Percentiles rank a stretch among this genome's conserved stretches.
Evolutionary conservation across 2,888 invertebrate genomes (phyloP).

Genomic region (Dastarcus helophoroides): DNA sequence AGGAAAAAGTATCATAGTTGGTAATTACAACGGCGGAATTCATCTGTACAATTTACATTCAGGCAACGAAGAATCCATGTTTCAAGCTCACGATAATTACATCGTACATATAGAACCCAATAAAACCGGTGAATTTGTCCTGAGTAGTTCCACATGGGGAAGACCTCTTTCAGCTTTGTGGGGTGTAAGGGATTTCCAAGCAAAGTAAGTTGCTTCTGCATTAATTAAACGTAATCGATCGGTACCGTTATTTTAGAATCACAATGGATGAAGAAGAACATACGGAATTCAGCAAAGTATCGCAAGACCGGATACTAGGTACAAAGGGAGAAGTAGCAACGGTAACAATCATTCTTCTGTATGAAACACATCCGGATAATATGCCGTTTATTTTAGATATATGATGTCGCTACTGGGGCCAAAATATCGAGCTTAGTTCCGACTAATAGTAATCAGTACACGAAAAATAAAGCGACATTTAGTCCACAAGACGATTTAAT

Average conservation of each 20-base stretch:
- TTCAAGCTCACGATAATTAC: conserved; percentile 77
- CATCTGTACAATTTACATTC: conserved; percentile 77
- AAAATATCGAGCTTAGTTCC: conserved; percentile 64
- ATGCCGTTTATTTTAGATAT: conserved; percentile 47
- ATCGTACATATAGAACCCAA: conserved; percentile 68
- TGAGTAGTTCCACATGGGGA: conserved; percentile 80
- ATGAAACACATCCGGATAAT: not conserved
- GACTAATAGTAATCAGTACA: conserved; percentile 82
- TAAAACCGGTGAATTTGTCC: conserved; percentile 61
- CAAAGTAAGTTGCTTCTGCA: conserved; percentile 41
- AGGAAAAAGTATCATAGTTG: conserved; percentile 55
- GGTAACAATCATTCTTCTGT: conserved; percentile 35
- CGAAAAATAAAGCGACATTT: conserved; percentile 87
- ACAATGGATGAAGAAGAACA: conserved; percentile 59
- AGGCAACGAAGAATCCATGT: conserved; percentile 67
- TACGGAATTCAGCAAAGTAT: conserved; percentile 80
- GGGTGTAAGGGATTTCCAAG: conserved; percentile 55
- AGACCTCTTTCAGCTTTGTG: conserved; percentile 73
- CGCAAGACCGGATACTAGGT: conserved; percentile 79
- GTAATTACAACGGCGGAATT: conserved; percentile 85
- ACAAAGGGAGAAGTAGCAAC: conserved; percentile 75
- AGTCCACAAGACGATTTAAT: conserved; percentile 88
- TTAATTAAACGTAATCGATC: conserved; percentile 10
- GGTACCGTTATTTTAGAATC: conserved; percentile 3
- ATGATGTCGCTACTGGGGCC: conserved; percentile 74